Conservation (phyloP, 2,888 invertebrate genomes). For the Lottia scabra region DNA sequence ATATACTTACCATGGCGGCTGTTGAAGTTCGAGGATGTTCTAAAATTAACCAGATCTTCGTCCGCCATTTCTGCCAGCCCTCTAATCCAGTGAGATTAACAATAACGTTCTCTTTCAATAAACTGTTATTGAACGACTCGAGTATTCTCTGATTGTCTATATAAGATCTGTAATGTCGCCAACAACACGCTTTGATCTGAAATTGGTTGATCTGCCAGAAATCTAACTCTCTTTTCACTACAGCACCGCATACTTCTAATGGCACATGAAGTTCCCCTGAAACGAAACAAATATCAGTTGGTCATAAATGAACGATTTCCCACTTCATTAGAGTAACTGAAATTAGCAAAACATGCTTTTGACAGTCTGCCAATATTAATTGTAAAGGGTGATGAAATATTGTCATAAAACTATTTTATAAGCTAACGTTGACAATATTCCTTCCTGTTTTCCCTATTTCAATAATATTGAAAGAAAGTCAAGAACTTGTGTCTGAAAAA, state of each 20-base stretch:
- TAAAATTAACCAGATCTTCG: constrained; percentile 63
- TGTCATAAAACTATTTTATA: too few species aligned
- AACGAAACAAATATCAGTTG: constrained; percentile 14
- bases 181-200: constrained; percentile 66
- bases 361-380: too few species aligned
- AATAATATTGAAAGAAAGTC: too few species aligned
- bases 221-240: constrained; percentile 66
- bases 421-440: too few species aligned
- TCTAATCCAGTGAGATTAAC: constrained; percentile 47
- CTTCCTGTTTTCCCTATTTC: too few species aligned
- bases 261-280: constrained; percentile 68
- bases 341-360: too few species aligned
- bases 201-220: constrained; percentile 67
- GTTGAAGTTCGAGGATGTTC: constrained; percentile 66
- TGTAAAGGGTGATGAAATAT: too few species aligned
- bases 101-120: constrained; percentile 56
- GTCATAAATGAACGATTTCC: too few species aligned
- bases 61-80: constrained; percentile 61
- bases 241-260: constrained; percentile 67
- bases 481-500: too few species aligned
- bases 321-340: too few species aligned
- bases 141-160: constrained; percentile 65
- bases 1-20: constrained; percentile 59
- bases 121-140: constrained; percentile 62
- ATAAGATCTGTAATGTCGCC: constrained; percentile 63